Base-by-base conservation (phyloP, 2,888 invertebrate species). In the Leptinotarsa rubiginosa region DNA sequence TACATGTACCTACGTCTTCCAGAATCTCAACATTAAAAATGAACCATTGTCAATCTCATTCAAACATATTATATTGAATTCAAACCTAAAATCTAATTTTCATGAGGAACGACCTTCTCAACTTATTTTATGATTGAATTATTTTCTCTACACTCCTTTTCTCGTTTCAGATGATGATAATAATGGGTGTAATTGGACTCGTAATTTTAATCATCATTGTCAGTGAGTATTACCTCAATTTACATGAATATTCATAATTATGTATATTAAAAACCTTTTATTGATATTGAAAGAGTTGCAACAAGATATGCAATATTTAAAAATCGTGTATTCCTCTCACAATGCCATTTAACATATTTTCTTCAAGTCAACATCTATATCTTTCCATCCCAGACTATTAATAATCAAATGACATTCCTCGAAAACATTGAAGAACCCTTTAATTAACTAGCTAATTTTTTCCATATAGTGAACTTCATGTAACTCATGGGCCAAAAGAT, bases 171-270 rank as follows among this genome's bases (percentile, higher is more conserved):
- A 96, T 96, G 96, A 96, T 96, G 96, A 93, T 96, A 86, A 95
- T 96, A 81, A 94, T 96, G 91, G 95, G 96, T 84, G 94, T 93
- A 83, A 95, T 96, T 87, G 95, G 93, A 80, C 91, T 92, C 81
- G 91, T 96, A 81, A 89, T 96, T 87, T 90, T 96, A 88, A 94
- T 95, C 88, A 94, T 96, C 85, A 92, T 94, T 86, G 92, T 96
- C 88, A 93, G 96, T 93, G 89, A 93, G 93, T 91, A 83, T 10
- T 56, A 64, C 68, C 74, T 70, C 4, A 65, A 52, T 54, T 50
- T 15, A 15, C 16, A 50, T 50, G 16, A 50, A 16, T 50, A 50
- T 50, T 50, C 16, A 52, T 52, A 2, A 52, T n/a, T 52, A n/a
- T 7, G n/a, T 52, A 16, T 50, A 50, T 16, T n/a, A 50, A 1